phyloP scores from a whole-genome alignment of 1,140 invertebrate genomes.

The Lepidotrigona ventralis region DNA sequence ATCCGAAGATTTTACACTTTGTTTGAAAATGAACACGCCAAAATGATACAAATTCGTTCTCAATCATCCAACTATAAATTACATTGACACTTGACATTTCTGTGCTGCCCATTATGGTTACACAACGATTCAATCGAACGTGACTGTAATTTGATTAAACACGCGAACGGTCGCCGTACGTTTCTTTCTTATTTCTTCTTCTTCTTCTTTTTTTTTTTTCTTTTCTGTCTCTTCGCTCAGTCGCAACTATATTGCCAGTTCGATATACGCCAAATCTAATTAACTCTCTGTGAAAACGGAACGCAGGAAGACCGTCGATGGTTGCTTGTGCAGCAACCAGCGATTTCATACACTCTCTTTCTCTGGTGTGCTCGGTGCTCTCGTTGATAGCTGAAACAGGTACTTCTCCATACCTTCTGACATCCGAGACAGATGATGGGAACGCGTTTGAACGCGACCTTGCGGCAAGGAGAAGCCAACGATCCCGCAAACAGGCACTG shows the following conservation, averaged over 20 bases:
- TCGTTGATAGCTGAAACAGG: neutral
- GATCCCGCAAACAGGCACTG: conserved; percentile 40
- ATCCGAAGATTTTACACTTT: neutral
- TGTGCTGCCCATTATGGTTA: neutral
- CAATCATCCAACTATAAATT: neutral
- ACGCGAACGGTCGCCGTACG: neutral
- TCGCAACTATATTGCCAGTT: neutral
- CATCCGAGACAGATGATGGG: conserved; percentile 39
- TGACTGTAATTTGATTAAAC: conserved; percentile 4
- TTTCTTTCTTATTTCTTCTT: neutral
- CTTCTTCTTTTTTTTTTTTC: no score
- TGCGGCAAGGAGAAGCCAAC: conserved; percentile 40
- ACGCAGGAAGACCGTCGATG: neutral
- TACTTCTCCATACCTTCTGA: conserved; percentile 17
- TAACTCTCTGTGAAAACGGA: conserved; percentile 3
- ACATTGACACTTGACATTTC: neutral
- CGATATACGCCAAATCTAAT: neutral
- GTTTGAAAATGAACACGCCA: no score
- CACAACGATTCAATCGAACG: neutral
- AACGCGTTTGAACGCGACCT: conserved; percentile 46
- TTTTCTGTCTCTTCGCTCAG: neutral
- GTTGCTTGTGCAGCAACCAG: conserved; percentile 3
- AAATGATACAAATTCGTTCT: no score
- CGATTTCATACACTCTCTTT: neutral
- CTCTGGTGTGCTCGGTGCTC: neutral